Evolutionary conservation across 2,888 invertebrate genomes (phyloP).

Genomic region (Watsonalla cultraria): DNA sequence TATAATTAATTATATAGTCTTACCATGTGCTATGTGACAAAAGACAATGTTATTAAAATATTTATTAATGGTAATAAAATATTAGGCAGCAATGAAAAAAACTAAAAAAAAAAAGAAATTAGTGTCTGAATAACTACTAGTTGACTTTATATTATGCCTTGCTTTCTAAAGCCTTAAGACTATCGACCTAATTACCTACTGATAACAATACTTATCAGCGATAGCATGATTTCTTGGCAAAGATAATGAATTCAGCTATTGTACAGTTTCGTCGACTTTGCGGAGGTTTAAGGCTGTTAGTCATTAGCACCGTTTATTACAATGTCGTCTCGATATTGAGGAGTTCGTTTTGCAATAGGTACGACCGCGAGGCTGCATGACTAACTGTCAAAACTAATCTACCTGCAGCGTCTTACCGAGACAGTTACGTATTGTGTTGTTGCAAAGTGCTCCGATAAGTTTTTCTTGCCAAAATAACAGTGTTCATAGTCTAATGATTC

Average conservation of each 20-base stretch:
- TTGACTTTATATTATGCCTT: not conserved
- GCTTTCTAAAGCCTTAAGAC: not conserved
- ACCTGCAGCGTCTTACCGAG: constrained; percentile 25
- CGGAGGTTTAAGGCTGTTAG: constrained; percentile 14
- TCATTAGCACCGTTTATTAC: constrained; percentile 33
- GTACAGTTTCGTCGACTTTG: constrained; percentile 6
- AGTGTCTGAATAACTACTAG: too few species aligned
- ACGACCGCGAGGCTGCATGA: constrained; percentile 14
- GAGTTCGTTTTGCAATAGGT: constrained; percentile 20
- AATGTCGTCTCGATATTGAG: constrained; percentile 23
- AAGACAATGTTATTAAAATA: too few species aligned
- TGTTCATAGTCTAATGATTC: constrained; percentile 28
- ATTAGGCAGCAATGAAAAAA: too few species aligned
- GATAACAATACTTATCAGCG: not conserved
- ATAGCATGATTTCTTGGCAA: not conserved
- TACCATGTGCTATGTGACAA: too few species aligned
- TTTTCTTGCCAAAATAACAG: constrained; percentile 27
- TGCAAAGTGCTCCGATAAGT: constrained; percentile 23
- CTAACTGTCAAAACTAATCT: constrained; percentile 15
- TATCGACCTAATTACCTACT: not conserved
- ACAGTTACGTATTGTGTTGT: constrained; percentile 41
- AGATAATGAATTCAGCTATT: not conserved
- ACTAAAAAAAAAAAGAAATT: too few species aligned
- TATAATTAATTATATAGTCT: too few species aligned
- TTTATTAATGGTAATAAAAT: too few species aligned